Evolutionary conservation across 2,888 invertebrate species (phyloP).

Genomic region (Isotomurus palustris): DNA sequence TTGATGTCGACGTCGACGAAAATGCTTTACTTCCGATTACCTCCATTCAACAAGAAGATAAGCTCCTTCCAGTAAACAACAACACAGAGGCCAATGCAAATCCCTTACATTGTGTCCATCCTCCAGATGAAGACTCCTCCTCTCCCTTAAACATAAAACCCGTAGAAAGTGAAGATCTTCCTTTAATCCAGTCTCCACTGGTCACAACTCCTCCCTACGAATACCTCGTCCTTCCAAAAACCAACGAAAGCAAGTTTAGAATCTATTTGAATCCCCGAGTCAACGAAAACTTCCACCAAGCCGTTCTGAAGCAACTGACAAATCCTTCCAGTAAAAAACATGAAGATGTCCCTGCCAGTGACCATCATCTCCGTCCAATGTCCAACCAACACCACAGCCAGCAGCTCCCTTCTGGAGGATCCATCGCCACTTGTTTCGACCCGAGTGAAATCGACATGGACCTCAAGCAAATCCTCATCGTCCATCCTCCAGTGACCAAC

Average conservation of each 20-base stretch:
- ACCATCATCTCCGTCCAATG: no score
- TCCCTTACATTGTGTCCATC: no score
- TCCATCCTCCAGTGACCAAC: slow-evolving; percentile 31
- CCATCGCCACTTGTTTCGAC: slow-evolving; percentile 26
- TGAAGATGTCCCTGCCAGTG: neutral
- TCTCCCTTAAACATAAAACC: neutral
- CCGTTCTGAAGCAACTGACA: no score
- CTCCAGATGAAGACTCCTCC: neutral
- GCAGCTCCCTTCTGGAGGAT: no score
- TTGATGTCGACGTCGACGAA: no score
- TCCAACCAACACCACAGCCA: no score
- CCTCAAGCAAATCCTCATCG: slow-evolving; percentile 29
- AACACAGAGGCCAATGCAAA: no score
- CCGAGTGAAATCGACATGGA: slow-evolving; percentile 36
- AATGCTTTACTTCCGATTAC: no score
- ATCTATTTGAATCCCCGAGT: slow-evolving; percentile 28
- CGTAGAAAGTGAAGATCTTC: slow-evolving; percentile 12
- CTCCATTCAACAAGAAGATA: no score
- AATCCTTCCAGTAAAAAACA: neutral
- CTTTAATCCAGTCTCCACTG: slow-evolving; percentile 26
- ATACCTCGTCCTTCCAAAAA: slow-evolving; percentile 25
- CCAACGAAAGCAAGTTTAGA: slow-evolving; percentile 29
- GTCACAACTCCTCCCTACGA: slow-evolving; percentile 39
- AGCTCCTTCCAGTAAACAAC: no score
- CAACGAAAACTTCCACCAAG: slow-evolving; percentile 21